Evolutionary conservation across 2,113 vertebrate species (phyloP).

Genomic region (Barnardius zonarius): DNA sequence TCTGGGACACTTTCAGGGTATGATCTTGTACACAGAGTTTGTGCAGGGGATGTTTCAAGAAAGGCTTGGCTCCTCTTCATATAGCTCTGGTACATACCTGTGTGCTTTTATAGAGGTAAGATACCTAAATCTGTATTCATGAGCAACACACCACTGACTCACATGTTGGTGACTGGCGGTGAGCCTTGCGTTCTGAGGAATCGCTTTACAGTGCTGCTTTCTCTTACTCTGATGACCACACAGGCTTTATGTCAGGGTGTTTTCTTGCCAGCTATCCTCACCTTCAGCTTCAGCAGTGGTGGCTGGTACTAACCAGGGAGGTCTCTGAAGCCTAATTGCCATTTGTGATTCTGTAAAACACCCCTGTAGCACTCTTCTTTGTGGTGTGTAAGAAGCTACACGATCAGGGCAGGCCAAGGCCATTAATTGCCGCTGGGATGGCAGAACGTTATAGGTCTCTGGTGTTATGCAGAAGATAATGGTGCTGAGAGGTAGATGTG

Average conservation of each 20-base stretch:
- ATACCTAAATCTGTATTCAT: background rate
- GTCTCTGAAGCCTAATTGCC: background rate
- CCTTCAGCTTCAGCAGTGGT: background rate
- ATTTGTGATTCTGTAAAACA: background rate
- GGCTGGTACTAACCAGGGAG: background rate
- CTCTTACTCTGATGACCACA: background rate
- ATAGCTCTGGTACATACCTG: background rate
- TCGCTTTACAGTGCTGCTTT: background rate
- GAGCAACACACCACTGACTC: background rate
- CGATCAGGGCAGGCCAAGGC: background rate
- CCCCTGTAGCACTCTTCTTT: background rate
- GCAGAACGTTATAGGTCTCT: background rate
- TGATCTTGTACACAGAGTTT: background rate
- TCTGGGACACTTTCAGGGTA: background rate
- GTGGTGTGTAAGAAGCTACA: background rate
- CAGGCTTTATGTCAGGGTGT: background rate
- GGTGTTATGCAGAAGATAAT: background rate
- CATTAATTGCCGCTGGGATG: background rate
- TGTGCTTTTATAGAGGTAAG: background rate
- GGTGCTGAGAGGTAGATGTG: background rate
- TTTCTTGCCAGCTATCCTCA: background rate
- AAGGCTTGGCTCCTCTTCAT: background rate
- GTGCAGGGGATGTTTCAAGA: background rate
- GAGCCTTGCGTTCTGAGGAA: background rate
- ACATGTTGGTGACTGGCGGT: background rate